Base-by-base conservation (phyloP, 2,797 vertebrate species). In the Cetoscarus ocellatus region DNA sequence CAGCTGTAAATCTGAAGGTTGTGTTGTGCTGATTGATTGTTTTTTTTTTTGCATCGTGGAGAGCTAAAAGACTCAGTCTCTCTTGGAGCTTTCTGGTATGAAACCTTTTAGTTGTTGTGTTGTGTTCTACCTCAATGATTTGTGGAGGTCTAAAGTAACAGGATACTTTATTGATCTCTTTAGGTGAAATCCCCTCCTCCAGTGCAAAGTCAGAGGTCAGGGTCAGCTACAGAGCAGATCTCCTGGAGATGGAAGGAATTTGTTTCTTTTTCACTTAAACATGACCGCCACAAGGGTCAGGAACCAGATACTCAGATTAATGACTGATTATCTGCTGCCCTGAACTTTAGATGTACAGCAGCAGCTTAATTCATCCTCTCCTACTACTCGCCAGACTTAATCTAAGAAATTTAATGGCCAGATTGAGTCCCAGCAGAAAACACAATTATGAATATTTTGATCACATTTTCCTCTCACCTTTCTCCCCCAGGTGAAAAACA, bases 401-500 rank as follows among this genome's bases (percentile, higher is more conserved):
- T 52, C 27, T 44, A 8, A 38, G 17, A 54, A 49, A 12, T 6
- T 8, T 5, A 12, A 10, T 2, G 10, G 17, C 17, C 10, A 27
- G 5, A n/a, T 38, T 47, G 40, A 17, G 35, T 17, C 38, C 7
- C 14, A 43, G 0, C 38, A 9, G 18, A 14, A 34, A 8, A 9
- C 40, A 8, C 13, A 47, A 0, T 51, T 44, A 36, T 8, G 3
- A 34, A 6, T 10, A 8, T 52, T 12, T 58, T 44, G 27, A 60
- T 49, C 10, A 15, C n/a, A 17, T 48, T 61, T 44, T 19, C 10
- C 3, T 8, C 42, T 34, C 71, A 17, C 18, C n/a, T 39, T 53
- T 1, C 45, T 3, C 8, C 17, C 7, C 53, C 84, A 99, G 98
- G 96, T 18, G 90, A 95, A 73, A 63, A 49, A n/a, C 82, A 78